phyloP scores from a whole-genome alignment of 2,797 vertebrate species.

The Macropodus opercularis region DNA sequence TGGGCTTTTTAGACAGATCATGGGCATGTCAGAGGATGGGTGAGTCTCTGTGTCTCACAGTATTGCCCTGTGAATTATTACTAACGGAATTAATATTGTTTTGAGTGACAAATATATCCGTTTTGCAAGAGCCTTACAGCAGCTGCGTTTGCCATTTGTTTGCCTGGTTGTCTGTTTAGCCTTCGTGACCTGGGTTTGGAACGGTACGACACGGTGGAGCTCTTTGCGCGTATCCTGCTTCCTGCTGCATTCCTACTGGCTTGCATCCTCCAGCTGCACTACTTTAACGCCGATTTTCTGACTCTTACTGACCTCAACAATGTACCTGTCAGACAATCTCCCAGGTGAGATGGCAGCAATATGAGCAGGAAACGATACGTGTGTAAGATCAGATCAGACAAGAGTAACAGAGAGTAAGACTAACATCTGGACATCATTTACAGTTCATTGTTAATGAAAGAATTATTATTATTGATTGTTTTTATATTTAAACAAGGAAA shows the following conservation, averaged over 20 bases:
- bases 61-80: not conserved
- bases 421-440: too few species aligned
- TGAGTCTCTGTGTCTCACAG: slow-evolving; percentile 43
- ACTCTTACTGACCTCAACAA: slow-evolving; percentile 79
- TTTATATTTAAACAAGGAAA: too few species aligned
- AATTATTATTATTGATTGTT: too few species aligned
- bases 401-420: too few species aligned
- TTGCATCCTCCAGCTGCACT: slow-evolving; percentile 84
- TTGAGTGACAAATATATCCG: too few species aligned
- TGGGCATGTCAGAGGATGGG: slow-evolving; percentile 86
- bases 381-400: too few species aligned
- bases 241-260: slow-evolving; percentile 82
- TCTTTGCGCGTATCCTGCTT: slow-evolving; percentile 81
- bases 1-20: slow-evolving; percentile 79
- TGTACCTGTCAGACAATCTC: slow-evolving; percentile 63
- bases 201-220: slow-evolving; percentile 74
- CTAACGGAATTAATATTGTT: not conserved
- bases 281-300: slow-evolving; percentile 84
- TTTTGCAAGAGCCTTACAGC: not conserved
- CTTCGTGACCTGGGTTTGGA: slow-evolving; percentile 82
- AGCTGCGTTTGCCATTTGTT: not conserved
- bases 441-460: too few species aligned
- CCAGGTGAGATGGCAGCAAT: slow-evolving; percentile 64
- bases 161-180: slow-evolving; percentile 49
- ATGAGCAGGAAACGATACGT: not conserved